phyloP scores from a whole-genome alignment of 2,888 invertebrate genomes.

The Cacoxenus indagator region DNA sequence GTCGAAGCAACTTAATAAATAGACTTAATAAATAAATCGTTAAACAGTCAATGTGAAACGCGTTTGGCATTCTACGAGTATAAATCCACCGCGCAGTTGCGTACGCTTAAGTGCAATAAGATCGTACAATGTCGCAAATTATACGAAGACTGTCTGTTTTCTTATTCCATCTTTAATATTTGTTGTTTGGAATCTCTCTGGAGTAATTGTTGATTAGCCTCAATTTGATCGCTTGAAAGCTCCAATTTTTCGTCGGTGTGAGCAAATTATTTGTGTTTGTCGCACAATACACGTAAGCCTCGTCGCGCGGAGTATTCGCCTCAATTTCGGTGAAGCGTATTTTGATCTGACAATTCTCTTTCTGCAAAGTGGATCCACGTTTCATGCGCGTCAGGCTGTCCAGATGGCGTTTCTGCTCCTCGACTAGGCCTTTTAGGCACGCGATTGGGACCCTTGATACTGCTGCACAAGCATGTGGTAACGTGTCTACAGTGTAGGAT shows the following conservation, averaged over 20 bases:
- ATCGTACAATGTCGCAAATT: too few species aligned
- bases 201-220: slow-evolving; percentile 72
- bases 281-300: slow-evolving; percentile 75
- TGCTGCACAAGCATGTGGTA: slow-evolving; percentile 92
- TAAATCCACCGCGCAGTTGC: too few species aligned
- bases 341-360: slow-evolving; percentile 82
- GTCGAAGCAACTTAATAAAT: slow-evolving; percentile 35
- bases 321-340: slow-evolving; percentile 80
- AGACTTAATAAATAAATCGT: slow-evolving; percentile 55
- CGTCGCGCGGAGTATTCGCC: slow-evolving; percentile 76
- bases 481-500: slow-evolving; percentile 90
- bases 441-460: slow-evolving; percentile 81
- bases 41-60: slow-evolving; percentile 34
- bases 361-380: slow-evolving; percentile 83
- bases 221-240: slow-evolving; percentile 73
- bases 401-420: slow-evolving; percentile 88
- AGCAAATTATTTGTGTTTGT: slow-evolving; percentile 75
- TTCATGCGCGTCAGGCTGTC: slow-evolving; percentile 87
- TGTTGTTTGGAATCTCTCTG: slow-evolving; percentile 74
- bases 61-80: slow-evolving; percentile 45
- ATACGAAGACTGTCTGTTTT: too few species aligned
- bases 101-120: too few species aligned
- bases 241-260: slow-evolving; percentile 74
- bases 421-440: slow-evolving; percentile 81
- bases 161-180: too few species aligned